phyloP scores from a whole-genome alignment of 2,888 invertebrate genomes.

The Hemaris fuciformis region DNA sequence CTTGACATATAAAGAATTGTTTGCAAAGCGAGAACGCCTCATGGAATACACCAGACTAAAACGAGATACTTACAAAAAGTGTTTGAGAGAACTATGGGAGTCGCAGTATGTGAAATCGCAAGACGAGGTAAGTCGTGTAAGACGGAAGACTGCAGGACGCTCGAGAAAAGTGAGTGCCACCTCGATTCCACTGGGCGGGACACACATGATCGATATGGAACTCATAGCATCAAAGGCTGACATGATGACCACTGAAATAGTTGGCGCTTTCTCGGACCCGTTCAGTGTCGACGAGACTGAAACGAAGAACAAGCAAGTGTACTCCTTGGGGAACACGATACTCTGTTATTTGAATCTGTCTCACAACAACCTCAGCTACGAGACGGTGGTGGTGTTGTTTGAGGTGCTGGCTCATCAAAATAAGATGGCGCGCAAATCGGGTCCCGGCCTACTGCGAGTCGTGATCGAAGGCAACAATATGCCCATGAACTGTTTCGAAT shows the following conservation, averaged over 20 bases:
- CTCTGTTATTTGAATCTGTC: constrained; percentile 34
- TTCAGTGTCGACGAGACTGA: constrained; percentile 26
- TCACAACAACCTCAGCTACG: constrained; percentile 31
- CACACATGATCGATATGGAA: background rate
- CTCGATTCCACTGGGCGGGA: background rate
- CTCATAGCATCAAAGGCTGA: constrained; percentile 21
- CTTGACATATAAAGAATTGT: constrained; percentile 28
- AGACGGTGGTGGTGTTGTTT: constrained; percentile 21
- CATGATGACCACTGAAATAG: constrained; percentile 19
- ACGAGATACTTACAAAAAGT: constrained; percentile 18
- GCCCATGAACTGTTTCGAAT: constrained; percentile 24
- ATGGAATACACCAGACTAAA: constrained; percentile 23
- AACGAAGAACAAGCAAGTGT: constrained; percentile 15
- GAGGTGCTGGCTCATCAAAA: constrained; percentile 28
- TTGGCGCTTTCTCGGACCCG: constrained; percentile 27
- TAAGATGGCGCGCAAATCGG: constrained; percentile 9
- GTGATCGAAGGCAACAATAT: constrained; percentile 32
- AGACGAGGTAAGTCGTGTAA: background rate
- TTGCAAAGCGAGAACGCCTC: constrained; percentile 22
- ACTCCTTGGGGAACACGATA: constrained; percentile 30
- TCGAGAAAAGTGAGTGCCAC: constrained; percentile 1
- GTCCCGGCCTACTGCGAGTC: constrained; percentile 30
- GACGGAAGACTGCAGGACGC: background rate
- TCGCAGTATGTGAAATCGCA: constrained; percentile 11
- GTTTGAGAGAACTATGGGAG: constrained; percentile 16